Conservation (phyloP, 2,113 vertebrate genomes). For the Hippocampus zosterae region DNA sequence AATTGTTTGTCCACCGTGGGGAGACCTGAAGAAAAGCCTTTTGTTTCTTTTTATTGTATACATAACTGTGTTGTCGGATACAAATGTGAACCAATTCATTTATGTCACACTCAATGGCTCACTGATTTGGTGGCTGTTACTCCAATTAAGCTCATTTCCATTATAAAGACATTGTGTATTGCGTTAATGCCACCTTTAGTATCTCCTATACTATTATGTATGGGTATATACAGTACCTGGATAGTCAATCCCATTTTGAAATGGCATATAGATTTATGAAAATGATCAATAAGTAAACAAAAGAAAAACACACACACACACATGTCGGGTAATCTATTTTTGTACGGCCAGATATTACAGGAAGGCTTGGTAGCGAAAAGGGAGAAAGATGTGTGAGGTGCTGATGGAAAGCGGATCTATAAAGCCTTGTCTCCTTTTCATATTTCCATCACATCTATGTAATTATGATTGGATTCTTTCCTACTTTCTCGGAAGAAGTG, state of each 20-base stretch:
- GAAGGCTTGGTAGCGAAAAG: slow-evolving; percentile 54
- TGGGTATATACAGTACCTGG: background rate
- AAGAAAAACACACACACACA: slow-evolving; percentile 4
- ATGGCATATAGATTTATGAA: slow-evolving; percentile 20
- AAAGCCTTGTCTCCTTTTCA: slow-evolving; percentile 65
- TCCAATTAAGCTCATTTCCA: slow-evolving; percentile 6
- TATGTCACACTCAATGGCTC: background rate
- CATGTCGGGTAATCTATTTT: slow-evolving; percentile 56
- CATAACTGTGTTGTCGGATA: slow-evolving; percentile 5
- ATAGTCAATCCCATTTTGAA: slow-evolving; percentile 7
- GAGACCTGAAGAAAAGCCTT: background rate
- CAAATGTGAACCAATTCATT: slow-evolving; percentile 1
- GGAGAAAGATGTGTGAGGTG: slow-evolving; percentile 50
- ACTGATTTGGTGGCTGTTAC: background rate
- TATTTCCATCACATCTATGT: slow-evolving; percentile 66
- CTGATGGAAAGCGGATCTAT: slow-evolving; percentile 60
- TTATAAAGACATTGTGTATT: background rate
- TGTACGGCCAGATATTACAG: slow-evolving; percentile 53
- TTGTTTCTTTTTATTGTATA: slow-evolving; percentile 5
- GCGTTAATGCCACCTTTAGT: background rate
- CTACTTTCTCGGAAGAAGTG: slow-evolving; percentile 63
- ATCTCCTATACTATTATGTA: background rate
- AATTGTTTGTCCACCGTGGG: slow-evolving; percentile 46
- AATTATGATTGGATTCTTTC: slow-evolving; percentile 71
- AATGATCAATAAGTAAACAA: slow-evolving; percentile 37